A percentile compares a stretch with the other conserved stretches of the same genome.
Conservation (phyloP, 2,113 vertebrate genomes). For the Chamaetylas fuelleborni region DNA sequence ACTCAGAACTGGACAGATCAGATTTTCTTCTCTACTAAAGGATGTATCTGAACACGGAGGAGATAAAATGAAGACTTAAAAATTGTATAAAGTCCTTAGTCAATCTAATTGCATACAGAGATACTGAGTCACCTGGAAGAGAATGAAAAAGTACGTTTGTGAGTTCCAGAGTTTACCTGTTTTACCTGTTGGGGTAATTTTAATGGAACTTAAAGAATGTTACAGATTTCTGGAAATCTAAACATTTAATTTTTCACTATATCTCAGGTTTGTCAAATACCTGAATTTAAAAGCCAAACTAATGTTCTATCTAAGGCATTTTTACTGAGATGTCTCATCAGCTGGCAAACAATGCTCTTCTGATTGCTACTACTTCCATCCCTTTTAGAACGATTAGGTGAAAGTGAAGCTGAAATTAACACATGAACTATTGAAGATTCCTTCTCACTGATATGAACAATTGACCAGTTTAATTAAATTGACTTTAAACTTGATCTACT, state of each 20-base stretch:
- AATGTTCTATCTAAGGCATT: background rate
- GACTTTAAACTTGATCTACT: background rate
- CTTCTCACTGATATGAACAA: background rate
- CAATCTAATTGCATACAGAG: background rate
- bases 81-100: background rate
- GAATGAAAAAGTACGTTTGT: background rate
- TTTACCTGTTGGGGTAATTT: background rate
- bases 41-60: background rate
- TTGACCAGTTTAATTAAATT: background rate
- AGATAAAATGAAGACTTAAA: background rate
- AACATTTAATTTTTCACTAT: background rate
- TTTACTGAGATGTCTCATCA: background rate
- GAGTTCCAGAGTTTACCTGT: background rate
- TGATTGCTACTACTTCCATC: background rate
- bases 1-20: background rate
- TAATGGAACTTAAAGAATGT: background rate
- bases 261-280: background rate
- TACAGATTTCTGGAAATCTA: background rate
- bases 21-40: background rate
- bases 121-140: background rate
- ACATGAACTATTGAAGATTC: background rate
- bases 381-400: background rate
- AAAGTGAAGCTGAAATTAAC: background rate
- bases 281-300: background rate
- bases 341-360: background rate